A percentile compares a stretch with the other conserved stretches of the same genome.
These are phyloP conservation scores for Caenorhabditis latens DNA, from an alignment of 1,140 invertebrate genomes.

Conservation along the genomic window DNA sequence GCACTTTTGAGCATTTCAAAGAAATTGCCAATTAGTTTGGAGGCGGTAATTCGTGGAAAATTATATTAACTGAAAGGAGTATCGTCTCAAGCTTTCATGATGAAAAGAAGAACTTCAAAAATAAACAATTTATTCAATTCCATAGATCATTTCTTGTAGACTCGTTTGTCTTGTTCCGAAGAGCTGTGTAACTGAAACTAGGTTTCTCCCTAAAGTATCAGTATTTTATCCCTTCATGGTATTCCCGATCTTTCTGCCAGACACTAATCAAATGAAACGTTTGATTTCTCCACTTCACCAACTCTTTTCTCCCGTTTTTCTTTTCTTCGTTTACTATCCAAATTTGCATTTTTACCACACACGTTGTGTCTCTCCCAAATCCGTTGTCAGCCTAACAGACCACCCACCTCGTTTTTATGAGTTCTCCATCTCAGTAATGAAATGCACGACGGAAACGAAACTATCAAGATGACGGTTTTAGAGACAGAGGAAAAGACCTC, in stretches of 20 bases:
- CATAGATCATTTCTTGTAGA: no score
- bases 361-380: neutral
- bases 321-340: neutral
- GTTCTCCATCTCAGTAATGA: neutral
- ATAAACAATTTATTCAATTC: no score
- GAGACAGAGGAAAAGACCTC: neutral
- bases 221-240: no score
- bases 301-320: neutral
- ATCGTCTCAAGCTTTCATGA: no score
- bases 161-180: no score
- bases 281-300: neutral
- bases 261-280: constrained; percentile 28
- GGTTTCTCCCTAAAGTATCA: no score
- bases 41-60: neutral
- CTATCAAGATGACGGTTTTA: constrained; percentile 27
- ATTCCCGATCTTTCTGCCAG: no score
- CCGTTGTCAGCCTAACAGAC: constrained; percentile 21
- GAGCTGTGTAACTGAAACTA: no score
- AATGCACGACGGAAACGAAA: constrained; percentile 25
- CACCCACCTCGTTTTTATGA: constrained; percentile 48
- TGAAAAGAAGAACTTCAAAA: no score
- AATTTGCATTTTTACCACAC: constrained; percentile 11
- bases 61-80: no score
- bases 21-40: neutral
- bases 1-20: neutral